Conservation (phyloP, 2,113 vertebrate genomes). For the Ranitomeya imitator region DNA sequence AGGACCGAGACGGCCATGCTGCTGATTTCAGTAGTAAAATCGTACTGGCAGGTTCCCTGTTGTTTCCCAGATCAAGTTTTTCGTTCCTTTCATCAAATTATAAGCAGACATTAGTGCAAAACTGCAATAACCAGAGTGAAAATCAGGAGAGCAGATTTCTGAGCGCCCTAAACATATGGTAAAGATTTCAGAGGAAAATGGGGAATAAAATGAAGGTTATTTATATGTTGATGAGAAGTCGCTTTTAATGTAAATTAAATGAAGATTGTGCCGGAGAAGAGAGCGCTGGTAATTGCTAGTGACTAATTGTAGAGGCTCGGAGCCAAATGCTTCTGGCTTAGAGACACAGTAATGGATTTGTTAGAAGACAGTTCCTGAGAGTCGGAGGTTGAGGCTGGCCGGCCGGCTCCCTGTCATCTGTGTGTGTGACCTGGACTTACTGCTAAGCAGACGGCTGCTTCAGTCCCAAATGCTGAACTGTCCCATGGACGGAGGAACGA, state of each 20-base stretch:
- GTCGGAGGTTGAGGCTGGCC: background rate
- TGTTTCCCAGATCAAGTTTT: background rate
- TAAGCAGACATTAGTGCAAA: background rate
- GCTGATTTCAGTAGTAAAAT: too few relatives aligned
- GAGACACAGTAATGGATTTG: slow-evolving; percentile 38
- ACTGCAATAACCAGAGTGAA: background rate
- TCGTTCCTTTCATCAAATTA: background rate
- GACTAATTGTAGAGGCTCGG: slow-evolving; percentile 50
- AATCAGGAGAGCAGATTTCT: slow-evolving; percentile 11
- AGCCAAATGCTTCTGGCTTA: slow-evolving; percentile 41
- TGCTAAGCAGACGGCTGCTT: slow-evolving; percentile 18
- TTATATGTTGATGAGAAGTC: slow-evolving; percentile 45
- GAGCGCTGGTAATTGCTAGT: slow-evolving; percentile 49
- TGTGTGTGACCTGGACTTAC: slow-evolving; percentile 9
- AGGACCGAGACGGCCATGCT: too few relatives aligned
- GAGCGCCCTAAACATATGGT: slow-evolving; percentile 25
- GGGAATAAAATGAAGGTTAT: slow-evolving; percentile 48
- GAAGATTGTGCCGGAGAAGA: slow-evolving; percentile 51
- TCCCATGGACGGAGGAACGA: background rate
- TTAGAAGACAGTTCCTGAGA: slow-evolving; percentile 31
- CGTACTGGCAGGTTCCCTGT: too few relatives aligned
- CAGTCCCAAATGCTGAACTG: slow-evolving; percentile 7
- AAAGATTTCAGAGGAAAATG: slow-evolving; percentile 32
- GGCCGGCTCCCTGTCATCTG: slow-evolving; percentile 8
- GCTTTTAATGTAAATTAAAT: slow-evolving; percentile 55